Conservation (phyloP, 2,113 vertebrate species). For the Lanius collurio region DNA sequence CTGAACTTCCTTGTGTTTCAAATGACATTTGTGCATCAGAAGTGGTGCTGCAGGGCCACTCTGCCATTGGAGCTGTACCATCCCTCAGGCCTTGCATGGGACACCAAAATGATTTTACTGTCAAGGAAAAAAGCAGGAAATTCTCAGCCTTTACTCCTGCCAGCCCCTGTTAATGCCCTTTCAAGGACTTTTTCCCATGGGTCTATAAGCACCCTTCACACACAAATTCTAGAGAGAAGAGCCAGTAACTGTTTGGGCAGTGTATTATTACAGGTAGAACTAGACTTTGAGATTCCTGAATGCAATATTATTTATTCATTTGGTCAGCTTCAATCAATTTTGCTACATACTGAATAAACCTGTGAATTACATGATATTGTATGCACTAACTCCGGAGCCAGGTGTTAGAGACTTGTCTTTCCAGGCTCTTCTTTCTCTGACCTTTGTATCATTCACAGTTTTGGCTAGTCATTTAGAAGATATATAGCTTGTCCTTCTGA, state of each 20-base stretch:
- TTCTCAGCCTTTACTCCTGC: neutral
- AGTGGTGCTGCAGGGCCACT: neutral
- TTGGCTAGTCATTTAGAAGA: neutral
- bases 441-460: neutral
- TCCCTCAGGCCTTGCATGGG: neutral
- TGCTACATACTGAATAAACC: neutral
- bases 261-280: neutral
- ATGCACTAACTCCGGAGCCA: neutral
- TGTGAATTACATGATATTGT: neutral
- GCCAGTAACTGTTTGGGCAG: neutral
- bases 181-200: neutral
- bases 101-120: neutral
- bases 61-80: neutral
- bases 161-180: neutral
- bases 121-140: neutral
- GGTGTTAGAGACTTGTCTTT: neutral
- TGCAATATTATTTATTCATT: neutral
- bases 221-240: neutral
- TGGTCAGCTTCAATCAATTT: neutral
- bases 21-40: neutral
- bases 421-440: neutral
- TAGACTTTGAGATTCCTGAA: neutral
- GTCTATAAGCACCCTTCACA: neutral
- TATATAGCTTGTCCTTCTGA: neutral
- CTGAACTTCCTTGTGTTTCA: neutral